Evolutionary conservation across 2,113 vertebrate species (phyloP).

Genomic region (Bucco capensis): DNA sequence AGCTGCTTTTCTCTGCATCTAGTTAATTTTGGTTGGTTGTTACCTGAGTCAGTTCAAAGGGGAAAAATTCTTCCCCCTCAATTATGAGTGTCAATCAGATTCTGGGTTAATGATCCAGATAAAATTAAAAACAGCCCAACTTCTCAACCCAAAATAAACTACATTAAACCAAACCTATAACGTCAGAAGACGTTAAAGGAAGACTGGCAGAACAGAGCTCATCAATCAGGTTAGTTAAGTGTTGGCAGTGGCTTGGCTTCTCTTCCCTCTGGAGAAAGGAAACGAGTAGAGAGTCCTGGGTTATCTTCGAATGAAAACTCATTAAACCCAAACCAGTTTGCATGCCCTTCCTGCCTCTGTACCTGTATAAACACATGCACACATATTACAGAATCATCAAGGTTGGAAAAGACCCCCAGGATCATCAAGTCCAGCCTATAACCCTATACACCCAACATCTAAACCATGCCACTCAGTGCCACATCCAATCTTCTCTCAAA

Average conservation of each 20-base stretch:
- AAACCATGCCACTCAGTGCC: too few relatives aligned
- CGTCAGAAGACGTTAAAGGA: slow-evolving; percentile 1
- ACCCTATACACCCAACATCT: too few relatives aligned
- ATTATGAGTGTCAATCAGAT: slow-evolving; percentile 16
- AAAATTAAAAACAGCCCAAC: slow-evolving; percentile 23
- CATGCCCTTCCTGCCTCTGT: background rate
- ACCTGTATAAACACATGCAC: background rate
- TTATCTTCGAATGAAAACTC: background rate
- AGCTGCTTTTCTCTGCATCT: slow-evolving; percentile 10
- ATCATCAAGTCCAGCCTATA: too few relatives aligned
- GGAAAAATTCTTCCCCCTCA: background rate
- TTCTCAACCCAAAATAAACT: background rate
- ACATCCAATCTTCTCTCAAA: too few relatives aligned
- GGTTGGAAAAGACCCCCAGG: too few relatives aligned
- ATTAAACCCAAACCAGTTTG: background rate
- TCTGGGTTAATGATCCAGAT: slow-evolving; percentile 1
- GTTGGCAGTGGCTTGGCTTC: background rate
- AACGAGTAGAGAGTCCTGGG: background rate
- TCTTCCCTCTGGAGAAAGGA: background rate
- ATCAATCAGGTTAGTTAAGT: slow-evolving; percentile 25
- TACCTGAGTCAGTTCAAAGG: slow-evolving; percentile 27
- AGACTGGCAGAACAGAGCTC: background rate
- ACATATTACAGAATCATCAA: too few relatives aligned
- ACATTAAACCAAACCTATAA: slow-evolving; percentile 5
- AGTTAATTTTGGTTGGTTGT: slow-evolving; percentile 7